Percentiles rank a stretch among this genome's conserved stretches.
phyloP scores from a whole-genome alignment of 2,113 vertebrate genomes.

The Mungos mungo region DNA sequence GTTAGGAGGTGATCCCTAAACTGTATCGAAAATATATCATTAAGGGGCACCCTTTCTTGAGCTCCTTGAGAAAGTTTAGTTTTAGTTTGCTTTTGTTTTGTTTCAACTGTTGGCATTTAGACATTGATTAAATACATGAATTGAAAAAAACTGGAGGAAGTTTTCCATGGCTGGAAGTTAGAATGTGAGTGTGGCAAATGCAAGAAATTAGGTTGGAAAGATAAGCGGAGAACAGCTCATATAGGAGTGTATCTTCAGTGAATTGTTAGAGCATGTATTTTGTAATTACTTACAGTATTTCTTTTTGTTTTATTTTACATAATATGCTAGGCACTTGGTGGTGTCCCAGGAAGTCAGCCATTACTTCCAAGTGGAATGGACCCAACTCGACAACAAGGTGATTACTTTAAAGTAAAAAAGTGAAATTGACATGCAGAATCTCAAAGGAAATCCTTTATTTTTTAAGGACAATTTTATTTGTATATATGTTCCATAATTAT shows the following conservation, averaged over 20 bases:
- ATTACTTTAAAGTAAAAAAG: conserved; percentile 46
- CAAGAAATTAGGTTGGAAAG: background rate
- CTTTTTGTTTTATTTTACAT: conserved; percentile 47
- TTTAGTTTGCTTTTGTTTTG: background rate
- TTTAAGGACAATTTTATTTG: background rate
- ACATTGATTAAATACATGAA: background rate
- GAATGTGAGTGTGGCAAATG: background rate
- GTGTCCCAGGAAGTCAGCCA: conserved; percentile 96
- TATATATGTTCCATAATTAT: background rate
- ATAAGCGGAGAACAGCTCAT: background rate
- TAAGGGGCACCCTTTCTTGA: background rate
- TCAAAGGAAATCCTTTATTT: background rate
- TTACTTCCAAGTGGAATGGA: conserved; percentile 98
- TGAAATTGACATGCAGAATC: background rate
- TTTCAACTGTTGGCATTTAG: background rate
- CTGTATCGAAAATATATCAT: background rate
- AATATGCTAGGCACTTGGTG: conserved; percentile 91
- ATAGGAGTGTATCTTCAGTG: background rate
- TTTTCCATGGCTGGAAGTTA: background rate
- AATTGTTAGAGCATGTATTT: background rate
- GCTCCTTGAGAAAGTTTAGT: background rate
- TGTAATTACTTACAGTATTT: conserved; percentile 38
- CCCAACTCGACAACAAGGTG: conserved; percentile 97
- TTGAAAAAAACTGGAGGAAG: background rate
- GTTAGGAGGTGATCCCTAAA: background rate